These are phyloP conservation scores for Stratiolaelaps scimitus DNA, from an alignment of 1,140 invertebrate species.

Conservation along the genomic window DNA sequence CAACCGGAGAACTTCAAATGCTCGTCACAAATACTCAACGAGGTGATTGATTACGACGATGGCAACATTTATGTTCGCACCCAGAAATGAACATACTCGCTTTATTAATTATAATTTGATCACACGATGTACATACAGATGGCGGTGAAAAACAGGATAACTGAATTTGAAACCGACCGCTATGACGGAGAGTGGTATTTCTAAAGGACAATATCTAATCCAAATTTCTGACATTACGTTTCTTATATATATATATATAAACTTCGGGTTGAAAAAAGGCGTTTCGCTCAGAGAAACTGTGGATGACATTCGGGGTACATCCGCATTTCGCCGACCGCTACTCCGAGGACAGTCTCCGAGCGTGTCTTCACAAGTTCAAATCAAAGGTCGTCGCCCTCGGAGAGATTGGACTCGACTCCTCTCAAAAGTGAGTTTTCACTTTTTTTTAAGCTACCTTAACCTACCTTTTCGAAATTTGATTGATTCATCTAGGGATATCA, in stretches of 20 bases:
- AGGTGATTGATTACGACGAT: background rate
- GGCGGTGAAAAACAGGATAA: no score
- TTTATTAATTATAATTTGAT: no score
- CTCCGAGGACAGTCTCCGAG: slow-evolving; percentile 10
- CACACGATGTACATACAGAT: no score
- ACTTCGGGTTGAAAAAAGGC: background rate
- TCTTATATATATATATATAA: no score
- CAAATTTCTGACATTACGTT: no score
- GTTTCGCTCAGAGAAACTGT: background rate
- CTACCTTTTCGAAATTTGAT: background rate
- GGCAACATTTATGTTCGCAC: no score
- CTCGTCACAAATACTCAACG: slow-evolving; percentile 1
- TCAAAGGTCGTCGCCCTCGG: slow-evolving; percentile 11
- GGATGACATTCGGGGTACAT: slow-evolving; percentile 23
- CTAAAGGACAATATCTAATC: no score
- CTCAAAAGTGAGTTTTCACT: background rate
- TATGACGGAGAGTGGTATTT: no score
- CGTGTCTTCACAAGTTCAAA: slow-evolving; percentile 24
- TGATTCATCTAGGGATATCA: no score
- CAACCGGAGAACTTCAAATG: slow-evolving; percentile 6
- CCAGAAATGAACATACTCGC: no score
- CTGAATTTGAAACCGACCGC: no score
- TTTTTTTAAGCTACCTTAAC: background rate
- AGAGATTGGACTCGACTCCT: slow-evolving; percentile 18
- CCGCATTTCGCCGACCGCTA: slow-evolving; percentile 20